Evolutionary conservation across 2,113 vertebrate genomes (phyloP).

Genomic region (Uropsilus gracilis): DNA sequence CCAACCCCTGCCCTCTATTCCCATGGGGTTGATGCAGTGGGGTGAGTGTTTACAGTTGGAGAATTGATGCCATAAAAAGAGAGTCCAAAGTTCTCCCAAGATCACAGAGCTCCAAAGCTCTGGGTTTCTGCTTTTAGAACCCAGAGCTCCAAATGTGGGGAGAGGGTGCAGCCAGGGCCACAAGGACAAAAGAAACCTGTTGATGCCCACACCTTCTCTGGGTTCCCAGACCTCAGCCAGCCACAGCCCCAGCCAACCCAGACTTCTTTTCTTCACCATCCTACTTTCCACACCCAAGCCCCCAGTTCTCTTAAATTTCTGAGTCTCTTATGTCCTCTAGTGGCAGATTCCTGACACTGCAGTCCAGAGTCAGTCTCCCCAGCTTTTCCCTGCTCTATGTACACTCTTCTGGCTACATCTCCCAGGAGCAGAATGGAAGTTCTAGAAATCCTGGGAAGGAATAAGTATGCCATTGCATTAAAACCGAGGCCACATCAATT

Average conservation of each 20-base stretch:
- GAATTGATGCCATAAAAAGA: slow-evolving; percentile 73
- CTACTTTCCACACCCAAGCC: rapidly evolving
- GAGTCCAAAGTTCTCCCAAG: slow-evolving; percentile 72
- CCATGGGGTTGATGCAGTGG: background rate
- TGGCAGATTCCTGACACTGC: background rate
- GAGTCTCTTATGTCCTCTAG: slow-evolving; percentile 57
- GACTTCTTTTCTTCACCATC: background rate
- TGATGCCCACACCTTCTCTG: background rate
- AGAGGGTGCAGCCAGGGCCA: background rate
- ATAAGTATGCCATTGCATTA: background rate
- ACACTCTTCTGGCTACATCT: background rate
- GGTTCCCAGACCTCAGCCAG: background rate
- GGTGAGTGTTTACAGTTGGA: slow-evolving; percentile 57
- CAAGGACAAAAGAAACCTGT: background rate
- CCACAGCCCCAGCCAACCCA: background rate
- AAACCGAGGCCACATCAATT: background rate
- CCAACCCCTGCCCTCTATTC: slow-evolving; percentile 1
- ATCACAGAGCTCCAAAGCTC: slow-evolving; percentile 33
- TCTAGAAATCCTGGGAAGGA: background rate
- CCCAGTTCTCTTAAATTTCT: background rate
- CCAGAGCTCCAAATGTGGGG: background rate
- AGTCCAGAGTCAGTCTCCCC: background rate
- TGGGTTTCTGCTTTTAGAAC: too few species aligned
- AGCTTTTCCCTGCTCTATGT: background rate
- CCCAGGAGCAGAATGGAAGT: background rate